These are phyloP conservation scores for Cenopis cana DNA, from an alignment of 2,888 invertebrate genomes.

Conservation along the genomic window DNA sequence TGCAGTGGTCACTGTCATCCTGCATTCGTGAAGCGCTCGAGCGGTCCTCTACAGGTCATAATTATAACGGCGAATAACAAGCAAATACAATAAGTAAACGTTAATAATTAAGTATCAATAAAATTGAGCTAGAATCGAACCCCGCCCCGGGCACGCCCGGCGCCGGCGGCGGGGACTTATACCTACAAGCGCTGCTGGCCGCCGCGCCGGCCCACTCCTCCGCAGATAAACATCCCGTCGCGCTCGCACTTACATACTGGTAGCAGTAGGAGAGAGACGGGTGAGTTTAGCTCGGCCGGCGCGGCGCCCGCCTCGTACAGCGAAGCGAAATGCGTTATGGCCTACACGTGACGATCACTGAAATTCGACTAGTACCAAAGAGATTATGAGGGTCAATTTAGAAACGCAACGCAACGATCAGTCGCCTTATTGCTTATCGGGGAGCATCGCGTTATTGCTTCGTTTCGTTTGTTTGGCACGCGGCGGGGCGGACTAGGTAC, in stretches of 20 bases:
- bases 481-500: constrained; percentile 50
- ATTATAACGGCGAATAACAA: constrained; percentile 66
- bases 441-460: constrained; percentile 64
- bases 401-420: constrained; percentile 38
- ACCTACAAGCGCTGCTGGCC: constrained; percentile 29
- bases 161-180: constrained; percentile 45
- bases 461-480: constrained; percentile 56
- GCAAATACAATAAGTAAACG: constrained; percentile 68
- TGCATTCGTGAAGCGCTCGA: background rate
- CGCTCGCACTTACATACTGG: background rate
- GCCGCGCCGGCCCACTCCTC: background rate
- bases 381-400: constrained; percentile 42
- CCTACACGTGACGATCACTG: constrained; percentile 42
- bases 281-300: background rate
- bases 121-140: constrained; percentile 81
- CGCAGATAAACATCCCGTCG: too few relatives aligned
- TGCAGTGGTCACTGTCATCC: background rate
- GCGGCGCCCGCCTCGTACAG: constrained; percentile 29
- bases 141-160: constrained; percentile 53
- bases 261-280: background rate
- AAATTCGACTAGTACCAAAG: constrained; percentile 44
- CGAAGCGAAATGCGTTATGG: constrained; percentile 44
- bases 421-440: constrained; percentile 40
- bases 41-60: constrained; percentile 28
- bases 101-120: constrained; percentile 75